Percentiles rank a stretch among this genome's conserved stretches.
Evolutionary conservation across 1,140 invertebrate species (phyloP).

Genomic region (Dryas iulia): DNA sequence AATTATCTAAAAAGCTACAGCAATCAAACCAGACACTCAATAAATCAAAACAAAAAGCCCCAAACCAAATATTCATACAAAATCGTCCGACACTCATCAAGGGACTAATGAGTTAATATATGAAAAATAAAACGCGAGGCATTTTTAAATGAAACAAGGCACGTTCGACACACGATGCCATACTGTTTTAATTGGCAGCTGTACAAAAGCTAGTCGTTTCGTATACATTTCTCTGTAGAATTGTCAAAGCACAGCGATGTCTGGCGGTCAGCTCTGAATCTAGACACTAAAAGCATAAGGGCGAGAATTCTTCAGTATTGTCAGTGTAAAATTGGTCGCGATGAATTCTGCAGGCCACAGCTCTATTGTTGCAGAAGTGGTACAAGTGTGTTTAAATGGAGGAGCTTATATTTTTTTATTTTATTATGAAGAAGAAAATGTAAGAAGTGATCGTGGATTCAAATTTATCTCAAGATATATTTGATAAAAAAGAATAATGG

Average conservation of each 20-base stretch:
- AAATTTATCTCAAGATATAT: no score
- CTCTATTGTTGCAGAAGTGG: not conserved
- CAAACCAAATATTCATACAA: not conserved
- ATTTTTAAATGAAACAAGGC: slow-evolving; percentile 3
- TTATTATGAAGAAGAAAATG: no score
- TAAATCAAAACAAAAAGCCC: not conserved
- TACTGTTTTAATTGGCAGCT: slow-evolving; percentile 19
- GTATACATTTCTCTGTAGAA: slow-evolving; percentile 22
- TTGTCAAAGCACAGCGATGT: slow-evolving; percentile 21
- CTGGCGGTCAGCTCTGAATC: not conserved
- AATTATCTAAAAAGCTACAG: not conserved
- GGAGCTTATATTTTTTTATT: not conserved
- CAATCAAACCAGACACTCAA: not conserved
- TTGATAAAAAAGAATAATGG: no score
- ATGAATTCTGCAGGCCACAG: not conserved
- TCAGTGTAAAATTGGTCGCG: slow-evolving; percentile 9
- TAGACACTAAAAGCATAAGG: slow-evolving; percentile 1
- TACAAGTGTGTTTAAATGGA: not conserved
- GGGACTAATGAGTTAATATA: not conserved
- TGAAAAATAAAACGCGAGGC: slow-evolving; percentile 2
- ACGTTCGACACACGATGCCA: slow-evolving; percentile 21
- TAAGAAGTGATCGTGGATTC: no score
- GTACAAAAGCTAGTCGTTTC: slow-evolving; percentile 25
- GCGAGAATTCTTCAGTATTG: slow-evolving; percentile 19
- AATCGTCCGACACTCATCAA: not conserved